A percentile compares a stretch with the other conserved stretches of the same genome.
Evolutionary conservation across 2,888 invertebrate species (phyloP).

Genomic region (Ochropleura plecta): DNA sequence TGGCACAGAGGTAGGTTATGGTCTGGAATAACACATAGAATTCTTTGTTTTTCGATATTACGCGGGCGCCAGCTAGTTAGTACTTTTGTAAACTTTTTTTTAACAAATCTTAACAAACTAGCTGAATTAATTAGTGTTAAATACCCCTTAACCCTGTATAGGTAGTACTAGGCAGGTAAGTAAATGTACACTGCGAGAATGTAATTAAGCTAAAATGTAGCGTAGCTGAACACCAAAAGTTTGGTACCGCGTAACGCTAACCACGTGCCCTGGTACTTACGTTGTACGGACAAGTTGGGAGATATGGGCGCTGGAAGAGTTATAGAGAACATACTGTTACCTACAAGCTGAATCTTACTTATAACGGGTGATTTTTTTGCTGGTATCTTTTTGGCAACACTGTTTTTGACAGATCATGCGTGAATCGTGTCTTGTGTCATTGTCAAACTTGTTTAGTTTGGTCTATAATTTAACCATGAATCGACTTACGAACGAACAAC

Average conservation of each 20-base stretch:
- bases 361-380: no score
- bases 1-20: no score
- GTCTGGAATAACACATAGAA: no score
- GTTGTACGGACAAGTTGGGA: conserved; percentile 61
- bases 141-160: conserved; percentile 51
- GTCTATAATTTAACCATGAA: no score
- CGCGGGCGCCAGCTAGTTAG: no score
- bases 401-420: no score
- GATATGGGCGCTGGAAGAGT: conserved; percentile 47
- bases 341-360: no score
- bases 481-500: no score
- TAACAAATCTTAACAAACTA: conserved; percentile 18
- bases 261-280: conserved; percentile 75
- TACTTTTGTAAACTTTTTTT: conserved; percentile 2
- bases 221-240: conserved; percentile 75
- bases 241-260: conserved; percentile 74
- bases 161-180: conserved; percentile 56
- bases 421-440: no score
- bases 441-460: no score
- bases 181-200: conserved; percentile 69
- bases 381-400: no score
- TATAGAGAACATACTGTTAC: neutral
- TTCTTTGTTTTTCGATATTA: no score
- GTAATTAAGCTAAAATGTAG: conserved; percentile 81
- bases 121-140: conserved; percentile 55